Base-by-base conservation (phyloP, 2,113 vertebrate genomes). In the Hippocampus comes region DNA sequence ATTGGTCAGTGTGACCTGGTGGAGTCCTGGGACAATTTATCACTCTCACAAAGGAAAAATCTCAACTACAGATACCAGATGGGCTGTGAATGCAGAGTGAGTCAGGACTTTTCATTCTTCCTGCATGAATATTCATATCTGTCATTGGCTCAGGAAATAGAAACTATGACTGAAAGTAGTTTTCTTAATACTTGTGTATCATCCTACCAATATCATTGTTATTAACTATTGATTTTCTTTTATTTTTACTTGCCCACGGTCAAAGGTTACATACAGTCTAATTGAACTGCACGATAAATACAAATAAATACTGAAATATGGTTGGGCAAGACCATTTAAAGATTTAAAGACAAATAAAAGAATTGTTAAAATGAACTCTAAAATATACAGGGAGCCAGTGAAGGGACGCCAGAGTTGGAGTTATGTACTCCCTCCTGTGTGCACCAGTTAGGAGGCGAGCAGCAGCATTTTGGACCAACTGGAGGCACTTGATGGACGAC, bases 1-100 rank as follows among this genome's bases (percentile, higher is more conserved):
- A 93, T 98, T 77, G 93, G 93, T 51, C 86, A 97, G 75, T 99
- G 97, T 82, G 94, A 96, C 90, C 93, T 96, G 68, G 91, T 94
- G 14, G 91, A 95, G 71, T 93, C 91, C 0, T 99, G 97, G 97
- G 94, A 97, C 64, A 92, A 94, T 66, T 82, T 99, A 38, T 94
- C 95, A 30, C 71, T 93, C 74, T 93, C 94, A 25, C 95, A 97
- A 82, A 97, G 93, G 88, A 94, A 95, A 84, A 95, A 94, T 77
- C 93, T 99, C 67, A 95, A 97, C 80, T 94, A 96, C 84, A 92
- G 93, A 88, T 98, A 98, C 84, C 92, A 95, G 80, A 94, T 93
- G 90, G 96, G 96, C 86, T 98, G 97, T 73, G 92, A 92, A 76
- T 99, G 97, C 91, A 94, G 92, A 88, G 97, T 99, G 89, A 94